Percentiles rank a stretch among this genome's conserved stretches.
phyloP scores from a whole-genome alignment of 35 echinoderm and acorn worm genomes.

The Strongylocentrotus purpuratus region DNA sequence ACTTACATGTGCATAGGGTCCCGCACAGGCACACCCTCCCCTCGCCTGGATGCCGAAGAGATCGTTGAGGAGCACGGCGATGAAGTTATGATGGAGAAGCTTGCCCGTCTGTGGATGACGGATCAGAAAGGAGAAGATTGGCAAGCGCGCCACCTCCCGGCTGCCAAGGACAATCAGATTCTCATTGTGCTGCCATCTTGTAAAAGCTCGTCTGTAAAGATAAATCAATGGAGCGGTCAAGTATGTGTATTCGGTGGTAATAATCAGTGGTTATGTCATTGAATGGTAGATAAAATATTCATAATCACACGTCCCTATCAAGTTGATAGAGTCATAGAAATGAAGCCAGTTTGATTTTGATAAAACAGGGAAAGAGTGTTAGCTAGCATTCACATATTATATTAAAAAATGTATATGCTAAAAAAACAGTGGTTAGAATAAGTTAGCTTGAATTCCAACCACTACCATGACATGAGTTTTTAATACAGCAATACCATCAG shows the following conservation, averaged over 20 bases:
- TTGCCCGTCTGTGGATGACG: constrained; percentile 84
- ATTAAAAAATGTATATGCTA: not conserved
- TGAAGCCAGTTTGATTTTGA: too few species aligned
- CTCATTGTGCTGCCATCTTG: constrained; percentile 78
- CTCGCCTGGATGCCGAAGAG: constrained; percentile 96
- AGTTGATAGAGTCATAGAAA: too few species aligned
- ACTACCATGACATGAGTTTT: not conserved
- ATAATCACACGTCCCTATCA: too few species aligned
- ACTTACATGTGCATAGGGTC: constrained; percentile 92
- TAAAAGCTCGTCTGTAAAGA: constrained; percentile 71
- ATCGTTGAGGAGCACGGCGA: constrained; percentile 89
- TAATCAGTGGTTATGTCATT: too few species aligned
- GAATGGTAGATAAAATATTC: too few species aligned
- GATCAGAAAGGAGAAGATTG: constrained; percentile 95
- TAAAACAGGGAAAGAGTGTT: too few species aligned
- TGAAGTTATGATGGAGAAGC: constrained; percentile 95
- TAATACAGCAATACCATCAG: not conserved
- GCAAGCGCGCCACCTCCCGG: constrained; percentile 71
- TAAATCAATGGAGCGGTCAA: not conserved
- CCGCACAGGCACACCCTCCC: constrained; percentile 98
- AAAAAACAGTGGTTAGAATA: not conserved
- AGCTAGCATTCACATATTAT: not conserved
- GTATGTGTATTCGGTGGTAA: not conserved
- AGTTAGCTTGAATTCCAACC: not conserved
- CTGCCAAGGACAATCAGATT: constrained; percentile 88